Base-by-base conservation (phyloP, 2,113 vertebrate genomes). In the Shinisaurus crocodilurus region DNA sequence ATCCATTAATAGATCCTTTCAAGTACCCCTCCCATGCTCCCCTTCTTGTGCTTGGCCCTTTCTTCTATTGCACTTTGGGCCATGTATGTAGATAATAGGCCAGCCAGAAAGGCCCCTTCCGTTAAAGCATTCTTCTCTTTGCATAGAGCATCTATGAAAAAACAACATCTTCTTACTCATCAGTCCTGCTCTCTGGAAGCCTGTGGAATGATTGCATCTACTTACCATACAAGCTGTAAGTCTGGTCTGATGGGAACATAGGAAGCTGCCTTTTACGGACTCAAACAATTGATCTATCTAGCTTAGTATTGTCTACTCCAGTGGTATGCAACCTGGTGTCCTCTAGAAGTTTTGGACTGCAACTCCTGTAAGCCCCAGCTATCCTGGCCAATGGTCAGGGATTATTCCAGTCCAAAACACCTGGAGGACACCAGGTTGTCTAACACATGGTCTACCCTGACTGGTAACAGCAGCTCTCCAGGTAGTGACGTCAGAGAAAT, bases 1-100 rank as follows among this genome's bases (percentile, higher is more conserved):
- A 93, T 93, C 90, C 95, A 96, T 95, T 96, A 96, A 94, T 91
- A 91, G 88, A 94, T 87, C 85, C 91, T 37, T 0, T 86, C 89
- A 87, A 92, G 91, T 94, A 80, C 81, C 90, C 85, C 92, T 75
- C 88, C 34, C 87, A 92, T 89, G 54, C 54, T 12, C 60, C 18
- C 16, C 60, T 23, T 63, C 20, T 12, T 63, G 88, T 1, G 0
- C 90, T 4, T 93, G 90, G 81, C 75, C 94, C 40, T n/a, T n/a
- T n/a, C 90, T 75, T 88, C 90, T 90, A 80, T 89, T 90, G 93
- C 91, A 84, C 74, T 92, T 88, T 72, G 90, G 32, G 93, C 95
- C 90, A 88, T 89, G 8, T 81, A 86, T 85, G 92, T 93, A 37
- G 91, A 91, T 92, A 89, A 93, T 92, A 90, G 92, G 92, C 94